These are phyloP conservation scores for Gasterosteus aculeatus DNA, from an alignment of 2,113 vertebrate species.

Conservation along the genomic window DNA sequence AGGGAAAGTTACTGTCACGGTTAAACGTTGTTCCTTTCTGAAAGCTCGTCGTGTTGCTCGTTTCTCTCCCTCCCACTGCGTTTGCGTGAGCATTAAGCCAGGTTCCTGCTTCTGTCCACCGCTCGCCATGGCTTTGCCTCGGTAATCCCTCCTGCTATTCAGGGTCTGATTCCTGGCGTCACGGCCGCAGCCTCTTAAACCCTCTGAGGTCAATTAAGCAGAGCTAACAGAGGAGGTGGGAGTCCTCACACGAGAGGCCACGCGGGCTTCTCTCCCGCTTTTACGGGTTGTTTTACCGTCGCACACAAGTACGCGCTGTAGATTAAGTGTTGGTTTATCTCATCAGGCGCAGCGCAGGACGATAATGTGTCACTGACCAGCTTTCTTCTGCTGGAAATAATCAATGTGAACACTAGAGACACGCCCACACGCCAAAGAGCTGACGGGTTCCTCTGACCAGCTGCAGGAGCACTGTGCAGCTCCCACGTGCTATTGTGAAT, in stretches of 20 bases:
- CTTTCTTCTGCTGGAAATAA: no score
- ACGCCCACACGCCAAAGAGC: no score
- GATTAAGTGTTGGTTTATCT: no score
- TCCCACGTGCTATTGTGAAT: background rate
- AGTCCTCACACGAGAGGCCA: conserved; percentile 43
- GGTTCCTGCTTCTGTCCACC: conserved; percentile 49
- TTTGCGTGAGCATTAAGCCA: conserved; percentile 74
- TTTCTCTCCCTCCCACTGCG: conserved; percentile 21
- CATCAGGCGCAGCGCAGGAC: no score
- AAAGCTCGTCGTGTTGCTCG: background rate
- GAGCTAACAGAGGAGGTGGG: conserved; percentile 37
- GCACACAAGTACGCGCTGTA: background rate
- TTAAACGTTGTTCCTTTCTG: background rate
- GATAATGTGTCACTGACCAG: no score
- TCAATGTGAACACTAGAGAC: no score
- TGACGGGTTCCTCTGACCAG: no score
- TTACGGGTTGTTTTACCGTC: background rate
- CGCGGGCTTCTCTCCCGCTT: background rate
- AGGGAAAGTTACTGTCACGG: background rate
- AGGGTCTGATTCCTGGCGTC: conserved; percentile 67
- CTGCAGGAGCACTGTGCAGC: background rate
- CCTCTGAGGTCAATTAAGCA: conserved; percentile 63
- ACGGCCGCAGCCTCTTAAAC: conserved; percentile 57
- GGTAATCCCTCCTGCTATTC: conserved; percentile 75
- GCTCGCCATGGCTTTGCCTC: conserved; percentile 64